Conservation (phyloP, 2,113 vertebrate genomes). For the Protobothrops flavoviridis region DNA sequence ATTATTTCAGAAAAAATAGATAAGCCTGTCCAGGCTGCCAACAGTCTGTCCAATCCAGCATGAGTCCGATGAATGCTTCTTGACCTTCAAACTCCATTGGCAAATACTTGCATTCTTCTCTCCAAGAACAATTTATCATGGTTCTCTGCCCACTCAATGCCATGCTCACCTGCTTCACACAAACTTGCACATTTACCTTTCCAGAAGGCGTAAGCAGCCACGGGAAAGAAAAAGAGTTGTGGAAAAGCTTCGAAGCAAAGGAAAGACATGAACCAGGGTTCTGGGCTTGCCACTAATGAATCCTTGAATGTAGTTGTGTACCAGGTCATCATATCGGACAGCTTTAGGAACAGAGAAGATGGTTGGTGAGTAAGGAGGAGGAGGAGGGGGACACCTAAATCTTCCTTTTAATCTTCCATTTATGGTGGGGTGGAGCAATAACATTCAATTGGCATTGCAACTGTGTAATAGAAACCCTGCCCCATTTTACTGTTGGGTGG, state of each 20-base stretch:
- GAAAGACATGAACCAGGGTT: slow-evolving; percentile 84
- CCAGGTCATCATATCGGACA: slow-evolving; percentile 76
- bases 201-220: slow-evolving; percentile 88
- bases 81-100: background rate
- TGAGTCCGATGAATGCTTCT: background rate
- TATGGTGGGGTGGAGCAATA: background rate
- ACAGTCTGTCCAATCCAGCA: background rate
- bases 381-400: background rate
- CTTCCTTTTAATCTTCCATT: background rate
- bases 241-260: slow-evolving; percentile 82
- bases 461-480: background rate
- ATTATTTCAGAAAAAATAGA: background rate
- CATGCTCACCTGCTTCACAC: background rate
- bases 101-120: background rate
- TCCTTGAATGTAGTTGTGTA: slow-evolving; percentile 83
- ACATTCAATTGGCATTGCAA: background rate
- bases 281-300: slow-evolving; percentile 80
- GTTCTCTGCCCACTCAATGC: background rate
- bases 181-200: slow-evolving; percentile 78
- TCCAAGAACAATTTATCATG: background rate
- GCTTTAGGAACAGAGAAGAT: slow-evolving; percentile 59
- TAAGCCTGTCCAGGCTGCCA: background rate
- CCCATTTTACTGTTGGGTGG: background rate
- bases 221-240: slow-evolving; percentile 87
- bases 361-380: too few relatives aligned